Base-by-base conservation (phyloP, 2,888 invertebrate genomes). In the Lordiphosa andalusiaca region DNA sequence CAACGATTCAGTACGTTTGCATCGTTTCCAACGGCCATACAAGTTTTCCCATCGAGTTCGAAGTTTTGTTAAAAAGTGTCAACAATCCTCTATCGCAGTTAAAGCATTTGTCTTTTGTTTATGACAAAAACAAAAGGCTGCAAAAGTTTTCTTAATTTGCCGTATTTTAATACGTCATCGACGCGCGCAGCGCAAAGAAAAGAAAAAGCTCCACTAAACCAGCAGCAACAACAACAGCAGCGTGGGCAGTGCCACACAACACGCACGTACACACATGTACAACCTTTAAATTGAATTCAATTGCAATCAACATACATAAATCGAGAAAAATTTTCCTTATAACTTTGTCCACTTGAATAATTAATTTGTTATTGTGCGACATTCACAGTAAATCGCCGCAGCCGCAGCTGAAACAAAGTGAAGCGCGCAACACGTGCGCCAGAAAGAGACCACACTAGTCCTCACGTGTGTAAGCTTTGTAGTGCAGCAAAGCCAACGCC, bases 161-260 rank as follows among this genome's bases (percentile, higher is more conserved):
- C 13, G n/a, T n/a, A n/a, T n/a, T 21, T 55, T 72, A 69, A 69
- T 83, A 77, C 77, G 77, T 77, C 77, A 77, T 76, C 84, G 76
- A 80, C 77, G 81, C 81, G 84, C 76, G 77, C 84, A 83, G 47
- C 63, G 54, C 6, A 25, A 6, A 53, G 19, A 42, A 77, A 60
- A 69, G 46, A 41, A 52, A 53, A 41, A 40, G 9, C 40, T 30
- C 10, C 7, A 9, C 41, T 10, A 42, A 33, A 48, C 39, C 52
- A 53, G 2, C 48, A 58, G 13, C 42, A 56, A 25, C 12, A 50
- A 49, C 38, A 53, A 30, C 36, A 44, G 35, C 65, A 67, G 65
- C 62, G 69, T 59, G 67, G 62, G 53, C 58, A 70, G 57, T 38
- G 37, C 19, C 23, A 62, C 4, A 19, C 2, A 62, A 30, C 38